phyloP scores from a whole-genome alignment of 2,797 vertebrate species.

The Spizella passerina region DNA sequence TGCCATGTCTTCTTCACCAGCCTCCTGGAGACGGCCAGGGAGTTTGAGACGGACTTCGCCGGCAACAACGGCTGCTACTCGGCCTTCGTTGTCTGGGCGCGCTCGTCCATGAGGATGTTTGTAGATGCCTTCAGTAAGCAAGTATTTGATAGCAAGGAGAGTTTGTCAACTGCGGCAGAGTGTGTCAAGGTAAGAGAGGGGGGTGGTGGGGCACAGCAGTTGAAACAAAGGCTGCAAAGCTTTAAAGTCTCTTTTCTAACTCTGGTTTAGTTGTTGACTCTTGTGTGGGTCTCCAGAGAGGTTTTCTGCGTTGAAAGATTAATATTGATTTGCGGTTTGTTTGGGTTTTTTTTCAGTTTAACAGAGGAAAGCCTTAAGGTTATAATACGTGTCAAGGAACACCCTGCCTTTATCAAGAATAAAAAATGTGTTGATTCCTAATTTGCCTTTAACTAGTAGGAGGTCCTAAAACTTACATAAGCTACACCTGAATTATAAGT shows the following conservation, averaged over 20 bases:
- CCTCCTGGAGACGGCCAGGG: conserved; percentile 92
- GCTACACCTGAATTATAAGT: background rate
- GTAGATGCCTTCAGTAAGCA: conserved; percentile 97
- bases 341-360: background rate
- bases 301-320: background rate
- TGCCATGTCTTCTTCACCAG: conserved; percentile 98
- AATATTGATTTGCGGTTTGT: background rate
- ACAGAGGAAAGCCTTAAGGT: background rate
- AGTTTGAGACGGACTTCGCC: conserved; percentile 95
- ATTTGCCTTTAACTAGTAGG: background rate
- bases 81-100: conserved; percentile 95
- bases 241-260: background rate
- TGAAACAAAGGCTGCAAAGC: background rate
- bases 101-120: conserved; percentile 91
- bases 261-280: background rate
- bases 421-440: background rate
- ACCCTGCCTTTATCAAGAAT: background rate
- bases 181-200: conserved; percentile 84
- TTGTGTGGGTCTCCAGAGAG: background rate
- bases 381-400: background rate
- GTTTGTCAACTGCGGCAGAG: conserved; percentile 92
- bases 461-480: background rate
- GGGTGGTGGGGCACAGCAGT: background rate
- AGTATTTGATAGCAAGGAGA: conserved; percentile 98
- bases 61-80: conserved; percentile 95